A percentile compares a stretch with the other conserved stretches of the same genome.
phyloP scores from a whole-genome alignment of 2,888 invertebrate genomes.

The Hirtodrosophila trivittata region DNA sequence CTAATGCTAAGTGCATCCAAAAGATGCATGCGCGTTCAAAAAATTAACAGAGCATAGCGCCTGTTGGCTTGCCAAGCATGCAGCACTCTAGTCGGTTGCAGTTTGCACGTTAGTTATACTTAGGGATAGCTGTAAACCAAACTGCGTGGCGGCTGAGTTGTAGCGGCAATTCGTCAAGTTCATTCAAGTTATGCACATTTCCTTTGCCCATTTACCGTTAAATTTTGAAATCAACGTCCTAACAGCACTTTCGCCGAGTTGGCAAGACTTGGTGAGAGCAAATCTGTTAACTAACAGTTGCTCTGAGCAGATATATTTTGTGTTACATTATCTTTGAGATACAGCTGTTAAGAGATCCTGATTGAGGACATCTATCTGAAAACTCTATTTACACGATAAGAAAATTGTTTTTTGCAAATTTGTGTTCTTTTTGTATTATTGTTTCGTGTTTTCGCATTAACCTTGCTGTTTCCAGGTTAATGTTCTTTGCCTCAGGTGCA shows the following conservation, averaged over 20 bases:
- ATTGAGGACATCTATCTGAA: too few species aligned
- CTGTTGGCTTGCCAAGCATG: slow-evolving; percentile 57
- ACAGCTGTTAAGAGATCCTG: too few species aligned
- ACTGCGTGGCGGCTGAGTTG: slow-evolving; percentile 43
- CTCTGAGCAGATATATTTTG: neutral
- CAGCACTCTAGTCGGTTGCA: slow-evolving; percentile 41
- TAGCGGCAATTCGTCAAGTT: slow-evolving; percentile 57
- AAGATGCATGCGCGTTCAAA: slow-evolving; percentile 51
- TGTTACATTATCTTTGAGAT: too few species aligned
- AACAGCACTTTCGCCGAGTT: slow-evolving; percentile 59
- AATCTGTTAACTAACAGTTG: slow-evolving; percentile 18
- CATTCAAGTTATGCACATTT: slow-evolving; percentile 74
- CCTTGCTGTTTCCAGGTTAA: too few species aligned
- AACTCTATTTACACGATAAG: too few species aligned
- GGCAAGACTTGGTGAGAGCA: slow-evolving; percentile 11
- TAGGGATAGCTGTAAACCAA: slow-evolving; percentile 53
- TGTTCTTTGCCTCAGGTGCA: neutral
- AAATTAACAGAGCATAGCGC: slow-evolving; percentile 67
- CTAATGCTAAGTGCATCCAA: slow-evolving; percentile 53
- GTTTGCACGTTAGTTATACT: slow-evolving; percentile 38
- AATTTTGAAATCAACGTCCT: slow-evolving; percentile 48
- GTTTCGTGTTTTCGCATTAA: too few species aligned
- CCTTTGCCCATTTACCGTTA: slow-evolving; percentile 74
- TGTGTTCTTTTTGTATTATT: neutral
- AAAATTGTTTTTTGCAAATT: too few species aligned